These are phyloP conservation scores for Streblospio benedicti DNA, from an alignment of 1,140 invertebrate species.

Conservation along the genomic window DNA sequence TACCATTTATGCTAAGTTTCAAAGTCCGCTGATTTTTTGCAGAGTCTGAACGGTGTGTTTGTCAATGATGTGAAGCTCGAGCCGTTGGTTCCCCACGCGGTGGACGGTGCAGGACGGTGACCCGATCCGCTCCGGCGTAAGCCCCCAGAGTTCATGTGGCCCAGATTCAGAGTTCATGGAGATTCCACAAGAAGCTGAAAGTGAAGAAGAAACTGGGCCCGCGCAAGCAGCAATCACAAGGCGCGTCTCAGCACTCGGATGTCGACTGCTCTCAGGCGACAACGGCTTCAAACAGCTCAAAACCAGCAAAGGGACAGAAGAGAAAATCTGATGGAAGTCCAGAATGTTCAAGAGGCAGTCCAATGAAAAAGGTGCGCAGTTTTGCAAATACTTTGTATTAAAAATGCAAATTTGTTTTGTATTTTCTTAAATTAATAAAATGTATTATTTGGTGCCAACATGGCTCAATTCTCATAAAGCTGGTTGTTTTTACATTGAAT, in stretches of 20 bases:
- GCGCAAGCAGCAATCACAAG: background rate
- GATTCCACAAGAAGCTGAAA: conserved; percentile 28
- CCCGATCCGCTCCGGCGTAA: conserved; percentile 33
- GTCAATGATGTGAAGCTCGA: conserved; percentile 34
- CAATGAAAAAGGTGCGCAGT: background rate
- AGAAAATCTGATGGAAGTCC: background rate
- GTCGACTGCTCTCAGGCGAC: too few relatives aligned
- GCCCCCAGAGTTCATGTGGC: conserved; percentile 32
- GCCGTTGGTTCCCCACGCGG: conserved; percentile 16
- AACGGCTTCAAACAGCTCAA: too few relatives aligned
- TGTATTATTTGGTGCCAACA: too few relatives aligned
- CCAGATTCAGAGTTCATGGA: too few relatives aligned
- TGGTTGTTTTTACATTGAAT: background rate
- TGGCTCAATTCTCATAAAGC: too few relatives aligned
- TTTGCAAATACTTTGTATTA: background rate
- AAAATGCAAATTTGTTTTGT: too few relatives aligned
- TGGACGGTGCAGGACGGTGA: conserved; percentile 34
- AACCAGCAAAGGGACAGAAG: background rate
- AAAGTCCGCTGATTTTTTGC: conserved; percentile 19
- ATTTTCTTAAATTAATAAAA: too few relatives aligned
- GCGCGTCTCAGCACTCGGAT: too few relatives aligned
- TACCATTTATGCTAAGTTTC: too few relatives aligned
- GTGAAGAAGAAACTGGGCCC: conserved; percentile 16
- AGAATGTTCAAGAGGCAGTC: background rate
- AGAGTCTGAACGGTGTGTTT: conserved; percentile 43